phyloP scores from a whole-genome alignment of 2,888 invertebrate species.

The Chirona hameri region DNA sequence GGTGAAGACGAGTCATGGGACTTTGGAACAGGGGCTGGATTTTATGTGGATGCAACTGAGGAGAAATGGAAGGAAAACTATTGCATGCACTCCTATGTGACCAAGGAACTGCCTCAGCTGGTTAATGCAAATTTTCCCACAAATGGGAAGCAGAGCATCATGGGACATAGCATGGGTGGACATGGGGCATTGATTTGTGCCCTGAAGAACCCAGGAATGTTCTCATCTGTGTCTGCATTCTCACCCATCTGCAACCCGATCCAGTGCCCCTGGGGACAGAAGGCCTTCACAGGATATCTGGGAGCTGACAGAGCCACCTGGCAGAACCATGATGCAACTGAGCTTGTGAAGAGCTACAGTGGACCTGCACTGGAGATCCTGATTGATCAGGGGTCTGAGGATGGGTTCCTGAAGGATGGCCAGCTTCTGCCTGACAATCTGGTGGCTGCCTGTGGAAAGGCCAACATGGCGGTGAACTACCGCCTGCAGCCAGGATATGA shows the following conservation, averaged over 20 bases:
- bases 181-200: slow-evolving; percentile 91
- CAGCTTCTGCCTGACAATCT: slow-evolving; percentile 83
- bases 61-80: slow-evolving; percentile 92
- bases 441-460: slow-evolving; percentile 64
- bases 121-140: slow-evolving; percentile 65
- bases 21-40: slow-evolving; percentile 93
- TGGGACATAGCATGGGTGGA: slow-evolving; percentile 84
- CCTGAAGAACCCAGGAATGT: slow-evolving; percentile 83
- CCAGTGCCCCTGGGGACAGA: slow-evolving; percentile 78
- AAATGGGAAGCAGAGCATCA: slow-evolving; percentile 47
- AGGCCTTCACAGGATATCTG: slow-evolving; percentile 73
- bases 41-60: slow-evolving; percentile 86
- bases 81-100: slow-evolving; percentile 93
- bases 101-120: slow-evolving; percentile 72
- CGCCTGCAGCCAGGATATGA: slow-evolving; percentile 82
- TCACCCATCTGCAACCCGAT: slow-evolving; percentile 89
- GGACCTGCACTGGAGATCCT: slow-evolving; percentile 79
- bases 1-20: slow-evolving; percentile 91
- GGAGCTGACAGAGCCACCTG: slow-evolving; percentile 65
- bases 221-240: slow-evolving; percentile 83
- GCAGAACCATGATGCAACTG: slow-evolving; percentile 84
- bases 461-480: slow-evolving; percentile 64
- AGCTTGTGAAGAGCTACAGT: slow-evolving; percentile 72
- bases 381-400: slow-evolving; percentile 85
- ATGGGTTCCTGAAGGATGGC: slow-evolving; percentile 69